Evolutionary conservation across 30 jellyfish, hydroid and myxozoan species (phyloP).

Genomic region (Catostylus mosaicus): DNA sequence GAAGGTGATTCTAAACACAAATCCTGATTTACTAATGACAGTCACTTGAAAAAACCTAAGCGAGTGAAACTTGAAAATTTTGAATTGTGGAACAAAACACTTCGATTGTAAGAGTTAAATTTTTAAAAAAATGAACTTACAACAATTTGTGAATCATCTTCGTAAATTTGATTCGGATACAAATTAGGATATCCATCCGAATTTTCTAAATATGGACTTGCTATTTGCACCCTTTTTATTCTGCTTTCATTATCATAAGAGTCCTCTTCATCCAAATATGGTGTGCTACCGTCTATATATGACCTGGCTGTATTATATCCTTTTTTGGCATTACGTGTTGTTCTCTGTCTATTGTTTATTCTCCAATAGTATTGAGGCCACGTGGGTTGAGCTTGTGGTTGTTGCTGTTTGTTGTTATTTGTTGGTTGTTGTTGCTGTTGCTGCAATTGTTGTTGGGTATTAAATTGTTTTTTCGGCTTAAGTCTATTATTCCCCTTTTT

Average conservation of each 20-base stretch:
- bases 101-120: too few species aligned
- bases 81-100: too few species aligned
- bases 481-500: neutral
- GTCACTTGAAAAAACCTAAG: too few species aligned
- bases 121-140: constrained; percentile 20
- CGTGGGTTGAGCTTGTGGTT: constrained; percentile 15
- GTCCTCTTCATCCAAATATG: constrained; percentile 15
- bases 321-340: neutral
- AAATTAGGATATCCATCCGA: neutral
- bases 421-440: constrained; percentile 3
- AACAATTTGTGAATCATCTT: constrained; percentile 45
- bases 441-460: neutral
- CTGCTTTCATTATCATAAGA: constrained; percentile 28
- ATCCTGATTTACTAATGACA: too few species aligned
- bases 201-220: constrained; percentile 14
- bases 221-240: constrained; percentile 35
- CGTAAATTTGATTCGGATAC: constrained; percentile 11
- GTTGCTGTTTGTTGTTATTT: constrained; percentile 11
- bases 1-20: too few species aligned
- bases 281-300: neutral
- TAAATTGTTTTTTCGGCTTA: neutral
- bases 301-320: neutral
- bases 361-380: constrained; percentile 27
- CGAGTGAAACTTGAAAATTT: too few species aligned
- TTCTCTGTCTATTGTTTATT: neutral